A percentile compares a stretch with the other conserved stretches of the same genome.
Conservation (phyloP, 2,113 vertebrate species). For the Litocranius walleri region DNA sequence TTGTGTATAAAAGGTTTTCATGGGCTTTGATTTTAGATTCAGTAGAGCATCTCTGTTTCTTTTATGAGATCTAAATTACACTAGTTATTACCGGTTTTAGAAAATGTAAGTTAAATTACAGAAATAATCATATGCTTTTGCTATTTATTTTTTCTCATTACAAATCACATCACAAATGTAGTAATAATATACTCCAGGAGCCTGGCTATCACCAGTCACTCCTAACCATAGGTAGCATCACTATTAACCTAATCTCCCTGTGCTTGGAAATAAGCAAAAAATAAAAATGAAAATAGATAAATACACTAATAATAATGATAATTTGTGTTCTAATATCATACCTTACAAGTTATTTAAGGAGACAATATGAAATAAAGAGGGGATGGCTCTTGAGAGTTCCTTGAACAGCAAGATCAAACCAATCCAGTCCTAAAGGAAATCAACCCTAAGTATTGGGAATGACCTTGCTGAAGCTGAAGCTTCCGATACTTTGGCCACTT, state of each 20-base stretch:
- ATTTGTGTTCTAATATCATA: neutral
- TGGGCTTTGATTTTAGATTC: conserved; percentile 74
- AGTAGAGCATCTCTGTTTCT: conserved; percentile 68
- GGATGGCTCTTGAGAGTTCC: neutral
- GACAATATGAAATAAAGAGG: conserved; percentile 47
- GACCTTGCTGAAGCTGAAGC: neutral
- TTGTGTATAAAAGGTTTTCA: conserved; percentile 76
- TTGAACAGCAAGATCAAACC: neutral
- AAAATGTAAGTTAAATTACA: conserved; percentile 76
- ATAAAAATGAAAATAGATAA: neutral
- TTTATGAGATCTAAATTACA: conserved; percentile 76
- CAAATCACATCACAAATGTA: conserved; percentile 57
- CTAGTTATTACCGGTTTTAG: conserved; percentile 76
- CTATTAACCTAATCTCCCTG: conserved; percentile 43
- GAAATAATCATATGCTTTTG: conserved; percentile 73
- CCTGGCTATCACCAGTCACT: conserved; percentile 18
- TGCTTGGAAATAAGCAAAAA: conserved; percentile 23
- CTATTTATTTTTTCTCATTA: conserved; percentile 78
- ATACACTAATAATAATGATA: neutral
- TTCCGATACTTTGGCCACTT: neutral
- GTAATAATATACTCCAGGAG: conserved; percentile 64
- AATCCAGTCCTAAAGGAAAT: neutral
- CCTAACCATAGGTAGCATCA: conserved; percentile 43
- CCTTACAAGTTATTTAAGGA: conserved; percentile 27
- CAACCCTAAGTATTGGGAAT: neutral